Evolutionary conservation across 1,140 invertebrate genomes (phyloP), one percentile per base, ranked within the genome.

Genomic region (Drosophila athabasca): DNA sequence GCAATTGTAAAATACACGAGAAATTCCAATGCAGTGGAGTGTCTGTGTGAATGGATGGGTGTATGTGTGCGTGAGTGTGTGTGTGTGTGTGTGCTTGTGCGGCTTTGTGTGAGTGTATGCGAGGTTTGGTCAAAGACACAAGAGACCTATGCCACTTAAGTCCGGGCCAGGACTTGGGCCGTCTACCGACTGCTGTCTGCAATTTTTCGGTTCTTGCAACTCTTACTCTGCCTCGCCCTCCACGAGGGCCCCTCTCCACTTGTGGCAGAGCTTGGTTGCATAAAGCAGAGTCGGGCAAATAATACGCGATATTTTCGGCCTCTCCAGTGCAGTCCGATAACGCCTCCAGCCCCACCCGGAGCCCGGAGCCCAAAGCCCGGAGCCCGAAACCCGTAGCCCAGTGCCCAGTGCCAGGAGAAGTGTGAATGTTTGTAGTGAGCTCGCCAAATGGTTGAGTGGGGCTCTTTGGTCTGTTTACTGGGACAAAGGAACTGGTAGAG

Each of bases 261-360:
- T 8, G 35, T 39, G 11, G 11, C 35, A 13, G 11, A 39, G 35
- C 35, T 58, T 52, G 58, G 61, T 43, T 54, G 69, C 59, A 62
- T 59, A 64, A 75, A 64, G 73, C 57, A 59, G 51, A 75, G 61
- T 44, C 58, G 53, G 76, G 66, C 71, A 76, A 84, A 84, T 79
- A 84, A 70, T 78, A 70, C 82, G 73, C 81, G 77, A 84, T 83
- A 79, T 83, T 83, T 83, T 84, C 62, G 26, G 59, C 68, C 58
- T 76, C 54, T 79, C 54, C 54, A 78, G 66, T 41, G 53, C 52
- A 67, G 31, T 31, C 31, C 44, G 8, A 31, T 13, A 46, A 44
- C 26, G 6, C 29, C 17, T 17, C 15, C 31, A 17, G 8, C 45
- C 29, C 24, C 35, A 68, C 24, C 19, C 59, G 44, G 51, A 59